These are phyloP conservation scores for Furcifer pardalis DNA, from an alignment of 2,797 vertebrate species.

Conservation along the genomic window DNA sequence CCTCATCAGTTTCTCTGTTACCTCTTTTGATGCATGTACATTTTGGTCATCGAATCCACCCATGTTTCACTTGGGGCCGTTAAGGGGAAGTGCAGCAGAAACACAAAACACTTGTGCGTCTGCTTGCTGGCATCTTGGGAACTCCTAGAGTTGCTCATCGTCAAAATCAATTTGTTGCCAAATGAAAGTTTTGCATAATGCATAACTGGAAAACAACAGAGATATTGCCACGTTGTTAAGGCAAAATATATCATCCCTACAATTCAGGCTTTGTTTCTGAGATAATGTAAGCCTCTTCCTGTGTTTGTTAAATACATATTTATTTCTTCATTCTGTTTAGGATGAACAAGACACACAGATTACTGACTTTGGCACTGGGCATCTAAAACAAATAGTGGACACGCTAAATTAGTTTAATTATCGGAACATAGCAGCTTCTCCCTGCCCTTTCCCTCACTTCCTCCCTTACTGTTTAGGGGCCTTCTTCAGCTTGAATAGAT, in stretches of 20 bases:
- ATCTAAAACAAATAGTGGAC: background rate
- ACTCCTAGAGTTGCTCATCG: conserved; percentile 23
- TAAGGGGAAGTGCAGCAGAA: background rate
- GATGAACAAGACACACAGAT: background rate
- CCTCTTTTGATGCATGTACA: background rate
- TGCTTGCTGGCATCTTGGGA: background rate
- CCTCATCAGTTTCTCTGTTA: conserved; percentile 1
- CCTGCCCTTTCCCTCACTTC: conserved; percentile 17
- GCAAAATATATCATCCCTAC: background rate
- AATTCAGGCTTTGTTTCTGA: conserved; percentile 18
- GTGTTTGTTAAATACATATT: background rate
- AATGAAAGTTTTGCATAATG: conserved; percentile 28
- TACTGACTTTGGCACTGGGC: conserved; percentile 2
- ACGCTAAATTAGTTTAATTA: background rate
- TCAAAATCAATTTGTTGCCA: conserved; percentile 13
- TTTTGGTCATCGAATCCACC: background rate
- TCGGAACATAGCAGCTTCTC: background rate
- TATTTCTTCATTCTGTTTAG: background rate
- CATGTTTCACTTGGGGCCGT: background rate
- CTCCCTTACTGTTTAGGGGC: background rate
- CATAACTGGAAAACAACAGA: background rate
- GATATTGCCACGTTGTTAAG: background rate
- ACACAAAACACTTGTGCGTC: background rate
- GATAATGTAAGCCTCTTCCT: background rate
- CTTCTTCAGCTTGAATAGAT: background rate